Conservation (phyloP, 2,797 vertebrate species). For the Sebastes dallii region DNA sequence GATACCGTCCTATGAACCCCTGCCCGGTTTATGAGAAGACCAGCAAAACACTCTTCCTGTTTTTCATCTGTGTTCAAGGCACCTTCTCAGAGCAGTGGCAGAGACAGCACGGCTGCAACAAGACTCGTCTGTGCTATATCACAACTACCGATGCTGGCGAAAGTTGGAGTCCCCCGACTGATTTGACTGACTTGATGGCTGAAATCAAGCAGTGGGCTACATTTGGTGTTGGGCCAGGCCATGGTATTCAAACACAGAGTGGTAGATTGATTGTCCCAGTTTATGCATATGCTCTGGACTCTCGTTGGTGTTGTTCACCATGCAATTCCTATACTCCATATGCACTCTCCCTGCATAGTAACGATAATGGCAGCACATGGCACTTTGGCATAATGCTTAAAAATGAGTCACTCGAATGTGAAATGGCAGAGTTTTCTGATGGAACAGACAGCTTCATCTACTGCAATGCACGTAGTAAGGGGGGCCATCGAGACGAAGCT, state of each 20-base stretch:
- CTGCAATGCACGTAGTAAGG: neutral
- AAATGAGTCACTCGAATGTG: constrained; percentile 33
- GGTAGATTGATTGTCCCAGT: constrained; percentile 81
- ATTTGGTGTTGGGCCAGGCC: constrained; percentile 85
- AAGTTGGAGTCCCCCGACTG: constrained; percentile 40
- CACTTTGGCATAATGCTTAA: constrained; percentile 72
- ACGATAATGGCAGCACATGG: constrained; percentile 77
- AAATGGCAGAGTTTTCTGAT: constrained; percentile 17
- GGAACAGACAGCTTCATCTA: neutral
- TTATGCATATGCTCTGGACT: constrained; percentile 33
- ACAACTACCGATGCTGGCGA: constrained; percentile 71
- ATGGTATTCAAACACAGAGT: constrained; percentile 76
- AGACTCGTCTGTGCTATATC: constrained; percentile 76
- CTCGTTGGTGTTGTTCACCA: accelerated
- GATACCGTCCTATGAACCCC: constrained; percentile 12
- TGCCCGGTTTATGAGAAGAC: constrained; percentile 1
- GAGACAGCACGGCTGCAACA: constrained; percentile 57
- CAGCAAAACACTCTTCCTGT: constrained; percentile 29
- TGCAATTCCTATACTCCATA: neutral
- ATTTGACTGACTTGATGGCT: constrained; percentile 71
- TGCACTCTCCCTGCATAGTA: constrained; percentile 80
- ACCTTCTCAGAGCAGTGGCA: constrained; percentile 63
- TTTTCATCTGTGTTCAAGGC: constrained; percentile 17
- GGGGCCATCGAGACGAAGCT: neutral
- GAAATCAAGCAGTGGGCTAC: constrained; percentile 77